phyloP scores from a whole-genome alignment of 2,113 vertebrate species.

The Pedetes capensis region DNA sequence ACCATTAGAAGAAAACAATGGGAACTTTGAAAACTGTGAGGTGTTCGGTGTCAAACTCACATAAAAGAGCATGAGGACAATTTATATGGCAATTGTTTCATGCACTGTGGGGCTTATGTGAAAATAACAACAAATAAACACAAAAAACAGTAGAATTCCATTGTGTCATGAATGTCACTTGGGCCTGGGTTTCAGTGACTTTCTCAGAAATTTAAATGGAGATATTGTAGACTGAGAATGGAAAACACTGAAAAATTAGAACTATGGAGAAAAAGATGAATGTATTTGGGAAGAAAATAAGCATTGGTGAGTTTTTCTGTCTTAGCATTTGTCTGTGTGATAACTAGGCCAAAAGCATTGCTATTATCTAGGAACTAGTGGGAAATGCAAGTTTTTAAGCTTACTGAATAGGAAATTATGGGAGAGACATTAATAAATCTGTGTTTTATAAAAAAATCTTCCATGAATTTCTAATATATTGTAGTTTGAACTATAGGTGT shows the following conservation, averaged over 20 bases:
- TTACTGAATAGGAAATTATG: not conserved
- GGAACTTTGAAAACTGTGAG: not conserved
- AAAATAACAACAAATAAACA: no score
- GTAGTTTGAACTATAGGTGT: not conserved
- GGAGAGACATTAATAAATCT: not conserved
- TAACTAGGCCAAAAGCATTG: not conserved
- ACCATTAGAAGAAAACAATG: not conserved
- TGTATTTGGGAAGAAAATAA: not conserved
- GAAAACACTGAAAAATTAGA: not conserved
- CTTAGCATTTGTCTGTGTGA: not conserved
- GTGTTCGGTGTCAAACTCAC: no score
- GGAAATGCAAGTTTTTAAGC: not conserved
- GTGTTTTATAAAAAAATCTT: not conserved
- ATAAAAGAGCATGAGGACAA: not conserved
- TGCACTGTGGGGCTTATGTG: not conserved
- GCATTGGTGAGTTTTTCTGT: not conserved
- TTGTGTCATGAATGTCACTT: not conserved
- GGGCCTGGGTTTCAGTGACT: not conserved
- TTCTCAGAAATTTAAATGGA: not conserved
- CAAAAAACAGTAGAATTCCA: not conserved
- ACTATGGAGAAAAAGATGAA: not conserved
- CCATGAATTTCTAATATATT: not conserved
- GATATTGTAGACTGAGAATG: not conserved
- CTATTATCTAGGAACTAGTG: not conserved
- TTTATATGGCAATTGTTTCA: not conserved